Evolutionary conservation across 2,797 vertebrate genomes (phyloP).

Genomic region (Scyliorhinus canicula): DNA sequence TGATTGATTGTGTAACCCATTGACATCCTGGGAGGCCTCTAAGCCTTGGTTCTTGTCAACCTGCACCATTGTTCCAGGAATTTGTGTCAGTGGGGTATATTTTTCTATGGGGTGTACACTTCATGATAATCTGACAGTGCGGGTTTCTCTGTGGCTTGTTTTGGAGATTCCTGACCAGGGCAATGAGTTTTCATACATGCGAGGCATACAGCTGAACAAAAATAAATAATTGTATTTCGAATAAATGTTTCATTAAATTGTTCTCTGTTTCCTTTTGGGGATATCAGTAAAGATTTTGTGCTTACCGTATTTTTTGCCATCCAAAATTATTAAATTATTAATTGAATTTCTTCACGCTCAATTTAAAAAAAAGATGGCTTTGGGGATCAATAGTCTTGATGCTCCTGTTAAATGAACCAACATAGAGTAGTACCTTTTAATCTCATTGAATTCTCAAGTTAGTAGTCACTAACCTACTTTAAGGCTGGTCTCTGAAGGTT

Average conservation of each 20-base stretch:
- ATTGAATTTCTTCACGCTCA: background rate
- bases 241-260: constrained; percentile 1
- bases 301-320: background rate
- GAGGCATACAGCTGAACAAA: background rate
- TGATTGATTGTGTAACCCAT: background rate
- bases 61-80: background rate
- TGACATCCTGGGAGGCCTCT: too few relatives aligned
- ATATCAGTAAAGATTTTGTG: background rate
- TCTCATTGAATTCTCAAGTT: background rate
- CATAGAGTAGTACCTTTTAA: background rate
- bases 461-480: background rate
- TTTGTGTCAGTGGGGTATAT: background rate
- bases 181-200: background rate
- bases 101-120: background rate
- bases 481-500: background rate
- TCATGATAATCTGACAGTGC: background rate
- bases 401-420: background rate
- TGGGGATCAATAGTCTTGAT: background rate
- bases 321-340: background rate
- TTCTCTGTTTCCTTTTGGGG: background rate
- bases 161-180: background rate
- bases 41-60: background rate
- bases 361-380: background rate
- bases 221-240: background rate
- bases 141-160: background rate